Conservation (phyloP, 1,140 invertebrate species). For the Diploscapter pachys region DNA sequence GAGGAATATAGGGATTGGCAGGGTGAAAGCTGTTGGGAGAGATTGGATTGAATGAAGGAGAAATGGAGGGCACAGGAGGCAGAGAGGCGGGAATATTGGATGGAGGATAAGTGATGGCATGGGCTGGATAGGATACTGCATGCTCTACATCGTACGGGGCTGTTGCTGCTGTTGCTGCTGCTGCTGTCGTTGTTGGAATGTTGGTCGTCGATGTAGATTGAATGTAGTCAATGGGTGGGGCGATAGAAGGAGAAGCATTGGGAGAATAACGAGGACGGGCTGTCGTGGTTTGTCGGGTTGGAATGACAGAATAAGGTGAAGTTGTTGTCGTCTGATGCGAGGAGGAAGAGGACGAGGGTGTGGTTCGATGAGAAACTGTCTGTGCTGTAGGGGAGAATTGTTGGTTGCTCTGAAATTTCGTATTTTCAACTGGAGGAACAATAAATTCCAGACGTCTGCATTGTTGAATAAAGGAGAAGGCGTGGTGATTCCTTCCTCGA, state of each 20-base stretch:
- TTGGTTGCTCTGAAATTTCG: too few species aligned
- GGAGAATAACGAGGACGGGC: background rate
- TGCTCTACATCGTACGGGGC: background rate
- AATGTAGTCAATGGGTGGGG: constrained; percentile 12
- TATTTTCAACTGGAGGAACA: too few species aligned
- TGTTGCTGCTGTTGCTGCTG: constrained; percentile 12
- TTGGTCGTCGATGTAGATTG: constrained; percentile 23
- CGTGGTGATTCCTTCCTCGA: too few species aligned
- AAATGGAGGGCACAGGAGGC: constrained; percentile 21
- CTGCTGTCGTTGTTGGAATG: constrained; percentile 9
- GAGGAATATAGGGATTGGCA: background rate
- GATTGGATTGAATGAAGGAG: background rate
- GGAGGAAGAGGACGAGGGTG: background rate
- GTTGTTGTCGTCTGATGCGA: background rate
- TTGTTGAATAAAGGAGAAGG: too few species aligned
- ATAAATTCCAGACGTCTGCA: too few species aligned
- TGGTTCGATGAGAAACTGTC: too few species aligned
- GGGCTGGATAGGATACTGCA: constrained; percentile 21
- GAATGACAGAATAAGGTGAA: background rate
- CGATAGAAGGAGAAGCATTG: background rate
- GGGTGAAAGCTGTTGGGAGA: background rate
- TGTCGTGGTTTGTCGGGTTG: constrained; percentile 10
- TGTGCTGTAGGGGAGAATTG: too few species aligned
- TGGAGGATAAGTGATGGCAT: constrained; percentile 21
- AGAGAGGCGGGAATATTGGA: constrained; percentile 15